Base-by-base conservation (phyloP, 2,113 vertebrate species). In the Orthonyx spaldingii region DNA sequence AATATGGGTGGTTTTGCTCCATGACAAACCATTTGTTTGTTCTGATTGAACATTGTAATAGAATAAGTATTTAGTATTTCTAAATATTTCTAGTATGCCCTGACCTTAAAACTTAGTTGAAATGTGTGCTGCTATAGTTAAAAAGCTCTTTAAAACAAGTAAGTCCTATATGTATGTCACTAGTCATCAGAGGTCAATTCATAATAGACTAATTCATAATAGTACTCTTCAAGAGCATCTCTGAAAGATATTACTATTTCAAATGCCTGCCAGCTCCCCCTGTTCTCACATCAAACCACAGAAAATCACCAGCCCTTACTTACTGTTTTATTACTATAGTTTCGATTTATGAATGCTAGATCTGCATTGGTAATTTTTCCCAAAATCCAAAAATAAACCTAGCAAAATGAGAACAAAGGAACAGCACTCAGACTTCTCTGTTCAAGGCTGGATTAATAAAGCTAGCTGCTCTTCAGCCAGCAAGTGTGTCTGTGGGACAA, bases 341-440 rank as follows among this genome's bases (percentile, higher is more conserved):
- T 68, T 81, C 63, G 75, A 53, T 33, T 18, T 42, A 26, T 7
- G 24, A 85, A 75, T 52, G 35, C 6, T 47, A 63, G 7, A 32
- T 42, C 20, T 55, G 19, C 42, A n/a, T 7, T 39, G 26, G 12
- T 46, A 17, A 28, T 71, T 68, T 23, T 12, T 11, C 11, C 4
- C 9, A 4, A 14, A 64, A 66, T 32, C 8, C 13, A 35, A 23
- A 64, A 82, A 17, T 15, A 39, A 70, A 37, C 8, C 6, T 24
- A 44, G 39, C 26, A 23, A 78, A 56, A 46, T 11, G 77, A 63
- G 22, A 35, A 64, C 32, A 87, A 79, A 85, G 32, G 27, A 55
- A 23, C 13, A 56, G 44, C 3, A 4, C 13, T 66, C 33, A 10
- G 69, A 59, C 6, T 37, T 75, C 15, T 64, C 3, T 0, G 1